Percentiles rank a stretch among this genome's conserved stretches.
Evolutionary conservation across 1,140 invertebrate genomes (phyloP).

Genomic region (Dinothrombium tinctorium): DNA sequence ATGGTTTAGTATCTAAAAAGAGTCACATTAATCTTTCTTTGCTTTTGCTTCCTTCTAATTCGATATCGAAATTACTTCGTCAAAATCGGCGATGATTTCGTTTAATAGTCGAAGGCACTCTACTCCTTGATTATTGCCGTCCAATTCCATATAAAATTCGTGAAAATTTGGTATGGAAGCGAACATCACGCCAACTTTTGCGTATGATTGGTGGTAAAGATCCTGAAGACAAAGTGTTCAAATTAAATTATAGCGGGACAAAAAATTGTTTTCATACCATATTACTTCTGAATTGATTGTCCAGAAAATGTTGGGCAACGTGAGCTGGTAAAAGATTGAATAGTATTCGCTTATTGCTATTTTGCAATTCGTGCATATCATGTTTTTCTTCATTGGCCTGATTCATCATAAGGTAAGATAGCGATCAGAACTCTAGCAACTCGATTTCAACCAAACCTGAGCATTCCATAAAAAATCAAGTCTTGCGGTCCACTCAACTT

Average conservation of each 20-base stretch:
- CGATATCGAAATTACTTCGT: conserved; percentile 30
- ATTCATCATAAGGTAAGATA: not conserved
- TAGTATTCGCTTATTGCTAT: conserved; percentile 55
- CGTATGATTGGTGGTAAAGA: conserved; percentile 79
- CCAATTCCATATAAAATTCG: conserved; percentile 82
- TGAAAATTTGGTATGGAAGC: conserved; percentile 87
- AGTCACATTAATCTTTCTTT: conserved; percentile 20
- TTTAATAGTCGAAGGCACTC: conserved; percentile 61
- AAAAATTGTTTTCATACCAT: conserved; percentile 32
- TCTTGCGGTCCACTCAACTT: conserved; percentile 46
- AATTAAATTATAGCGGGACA: not conserved
- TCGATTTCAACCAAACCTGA: not conserved
- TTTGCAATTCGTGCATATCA: conserved; percentile 70
- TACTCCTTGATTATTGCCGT: conserved; percentile 73
- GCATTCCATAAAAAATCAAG: conserved; percentile 61
- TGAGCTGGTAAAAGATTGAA: conserved; percentile 78
- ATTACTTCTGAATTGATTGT: conserved; percentile 60
- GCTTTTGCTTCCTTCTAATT: too few species aligned
- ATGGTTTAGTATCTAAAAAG: conserved; percentile 38
- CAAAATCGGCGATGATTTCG: conserved; percentile 83
- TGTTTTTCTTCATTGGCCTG: conserved; percentile 64
- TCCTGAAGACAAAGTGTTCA: conserved; percentile 34
- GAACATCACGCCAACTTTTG: conserved; percentile 70
- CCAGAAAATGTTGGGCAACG: conserved; percentile 74
- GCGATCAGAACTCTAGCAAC: not conserved